These are phyloP conservation scores for Clepsis dumicolana DNA, from an alignment of 2,888 invertebrate genomes.

Conservation along the genomic window DNA sequence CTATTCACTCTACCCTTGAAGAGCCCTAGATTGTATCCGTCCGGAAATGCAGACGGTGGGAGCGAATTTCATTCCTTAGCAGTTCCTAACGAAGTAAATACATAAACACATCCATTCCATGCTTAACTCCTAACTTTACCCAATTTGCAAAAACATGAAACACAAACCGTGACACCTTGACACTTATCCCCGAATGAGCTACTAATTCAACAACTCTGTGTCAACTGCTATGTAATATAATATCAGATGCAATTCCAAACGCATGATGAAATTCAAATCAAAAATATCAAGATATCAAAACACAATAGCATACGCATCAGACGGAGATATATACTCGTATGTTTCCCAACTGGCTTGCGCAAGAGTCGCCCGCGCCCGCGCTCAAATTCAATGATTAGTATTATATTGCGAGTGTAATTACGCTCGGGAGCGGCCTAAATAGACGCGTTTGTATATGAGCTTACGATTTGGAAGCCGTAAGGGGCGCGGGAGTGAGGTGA, in stretches of 20 bases:
- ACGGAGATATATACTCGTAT: constrained; percentile 23
- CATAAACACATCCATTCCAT: too few species aligned
- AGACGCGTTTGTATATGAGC: not conserved
- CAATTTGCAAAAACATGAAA: too few species aligned
- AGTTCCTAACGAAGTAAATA: too few species aligned
- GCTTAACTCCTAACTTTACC: too few species aligned
- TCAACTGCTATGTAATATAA: not conserved
- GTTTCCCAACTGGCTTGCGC: constrained; percentile 38
- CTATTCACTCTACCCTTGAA: too few species aligned
- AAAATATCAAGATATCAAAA: constrained; percentile 21
- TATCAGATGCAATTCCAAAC: constrained; percentile 8
- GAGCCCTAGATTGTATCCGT: too few species aligned
- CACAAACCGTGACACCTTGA: not conserved
- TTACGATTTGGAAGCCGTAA: not conserved
- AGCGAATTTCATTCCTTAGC: too few species aligned
- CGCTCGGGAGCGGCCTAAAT: constrained; percentile 30
- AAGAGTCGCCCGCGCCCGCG: constrained; percentile 35
- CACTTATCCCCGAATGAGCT: not conserved
- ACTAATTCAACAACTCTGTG: not conserved
- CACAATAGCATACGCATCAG: constrained; percentile 34
- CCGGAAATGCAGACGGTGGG: too few species aligned
- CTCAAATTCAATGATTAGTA: constrained; percentile 40
- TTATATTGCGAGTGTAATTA: constrained; percentile 32
- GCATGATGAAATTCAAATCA: constrained; percentile 33
- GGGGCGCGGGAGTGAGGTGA: not conserved